Percentiles rank a stretch among this genome's conserved stretches.
Evolutionary conservation across 2,113 vertebrate species (phyloP).

Genomic region (Nycticryphes semicollaris): DNA sequence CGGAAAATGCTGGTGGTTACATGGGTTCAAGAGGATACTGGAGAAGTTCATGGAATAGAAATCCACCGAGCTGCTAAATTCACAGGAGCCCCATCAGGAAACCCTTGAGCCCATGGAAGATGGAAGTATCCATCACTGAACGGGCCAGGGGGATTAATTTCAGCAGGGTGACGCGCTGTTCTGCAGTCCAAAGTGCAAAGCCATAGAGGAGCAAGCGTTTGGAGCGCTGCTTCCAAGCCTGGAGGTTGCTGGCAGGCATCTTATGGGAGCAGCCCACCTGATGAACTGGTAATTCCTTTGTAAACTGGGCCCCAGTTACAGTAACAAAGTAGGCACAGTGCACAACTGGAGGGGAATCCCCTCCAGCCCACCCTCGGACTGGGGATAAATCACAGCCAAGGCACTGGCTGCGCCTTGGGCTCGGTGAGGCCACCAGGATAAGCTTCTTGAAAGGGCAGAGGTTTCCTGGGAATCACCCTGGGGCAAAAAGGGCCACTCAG

Average conservation of each 20-base stretch:
- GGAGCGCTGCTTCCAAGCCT: background rate
- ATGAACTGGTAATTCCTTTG: background rate
- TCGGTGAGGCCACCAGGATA: background rate
- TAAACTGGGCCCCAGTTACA: background rate
- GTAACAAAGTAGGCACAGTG: background rate
- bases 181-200: background rate
- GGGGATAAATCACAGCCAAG: background rate
- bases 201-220: background rate
- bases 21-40: fast-evolving
- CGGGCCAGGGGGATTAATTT: background rate
- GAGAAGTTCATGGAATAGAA: background rate
- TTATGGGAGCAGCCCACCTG: background rate
- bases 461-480: fast-evolving
- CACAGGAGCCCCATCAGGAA: background rate
- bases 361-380: fast-evolving
- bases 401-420: background rate
- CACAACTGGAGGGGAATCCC: background rate
- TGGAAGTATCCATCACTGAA: background rate
- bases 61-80: fast-evolving
- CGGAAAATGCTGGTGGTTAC: background rate
- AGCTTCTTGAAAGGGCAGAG: background rate
- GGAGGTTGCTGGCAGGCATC: background rate
- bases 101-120: background rate
- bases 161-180: background rate
- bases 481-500: background rate